Percentiles rank a stretch among this genome's conserved stretches.
These are phyloP conservation scores for Tragelaphus scriptus DNA, from an alignment of 2,113 vertebrate genomes.

Conservation along the genomic window DNA sequence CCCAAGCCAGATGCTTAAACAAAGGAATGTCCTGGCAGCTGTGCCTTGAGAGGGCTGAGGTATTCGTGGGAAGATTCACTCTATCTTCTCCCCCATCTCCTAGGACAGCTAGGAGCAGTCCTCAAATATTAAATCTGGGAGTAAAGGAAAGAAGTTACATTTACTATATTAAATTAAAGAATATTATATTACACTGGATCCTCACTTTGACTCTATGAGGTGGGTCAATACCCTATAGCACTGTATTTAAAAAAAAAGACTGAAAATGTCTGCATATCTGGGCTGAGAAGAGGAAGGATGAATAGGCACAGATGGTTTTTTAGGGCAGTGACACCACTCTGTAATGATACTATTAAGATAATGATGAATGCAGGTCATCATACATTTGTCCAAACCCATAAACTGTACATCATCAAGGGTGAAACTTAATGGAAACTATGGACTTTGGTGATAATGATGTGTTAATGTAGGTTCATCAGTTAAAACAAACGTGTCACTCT, in stretches of 20 bases:
- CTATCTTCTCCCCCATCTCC: not conserved
- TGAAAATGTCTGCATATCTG: not conserved
- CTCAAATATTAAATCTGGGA: not conserved
- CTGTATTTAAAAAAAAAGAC: not conserved
- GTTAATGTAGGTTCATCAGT: fast-evolving
- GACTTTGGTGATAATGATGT: not conserved
- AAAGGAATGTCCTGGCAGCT: not conserved
- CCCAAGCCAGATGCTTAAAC: not conserved
- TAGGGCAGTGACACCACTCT: not conserved
- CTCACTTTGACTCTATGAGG: not conserved
- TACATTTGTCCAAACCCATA: not conserved
- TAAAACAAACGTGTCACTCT: not conserved
- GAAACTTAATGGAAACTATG: not conserved
- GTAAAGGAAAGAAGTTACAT: not conserved
- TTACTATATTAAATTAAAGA: not conserved
- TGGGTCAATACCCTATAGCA: not conserved
- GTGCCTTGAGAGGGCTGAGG: not conserved
- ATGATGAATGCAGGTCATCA: not conserved
- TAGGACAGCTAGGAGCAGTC: not conserved
- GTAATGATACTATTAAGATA: not conserved
- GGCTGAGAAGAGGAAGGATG: not conserved
- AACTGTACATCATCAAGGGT: not conserved
- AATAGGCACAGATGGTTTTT: not conserved
- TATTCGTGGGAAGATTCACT: not conserved
- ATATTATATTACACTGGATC: not conserved